Percentiles rank a stretch among this genome's conserved stretches.
Conservation (phyloP, 2,113 vertebrate genomes). For the Equus przewalskii region DNA sequence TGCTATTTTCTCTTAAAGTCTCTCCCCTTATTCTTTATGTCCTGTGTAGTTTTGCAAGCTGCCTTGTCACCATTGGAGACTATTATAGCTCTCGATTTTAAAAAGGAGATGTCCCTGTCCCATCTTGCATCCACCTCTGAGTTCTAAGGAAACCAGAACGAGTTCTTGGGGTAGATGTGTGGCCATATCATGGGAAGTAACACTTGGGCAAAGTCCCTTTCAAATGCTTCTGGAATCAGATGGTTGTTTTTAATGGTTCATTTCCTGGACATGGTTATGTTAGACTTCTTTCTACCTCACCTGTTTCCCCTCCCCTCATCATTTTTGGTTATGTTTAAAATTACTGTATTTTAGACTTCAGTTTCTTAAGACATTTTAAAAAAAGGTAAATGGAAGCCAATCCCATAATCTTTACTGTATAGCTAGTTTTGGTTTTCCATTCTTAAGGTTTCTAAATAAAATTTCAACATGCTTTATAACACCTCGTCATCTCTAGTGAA, state of each 20-base stretch:
- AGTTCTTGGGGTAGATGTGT: neutral
- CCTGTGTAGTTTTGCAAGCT: neutral
- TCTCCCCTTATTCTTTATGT: neutral
- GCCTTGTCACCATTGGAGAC: neutral
- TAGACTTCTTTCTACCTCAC: neutral
- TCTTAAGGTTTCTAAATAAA: constrained; percentile 64
- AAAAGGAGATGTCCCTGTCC: neutral
- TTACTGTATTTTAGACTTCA: neutral
- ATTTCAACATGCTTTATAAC: constrained; percentile 57
- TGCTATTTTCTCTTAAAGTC: neutral
- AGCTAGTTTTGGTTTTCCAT: neutral
- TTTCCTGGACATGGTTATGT: neutral
- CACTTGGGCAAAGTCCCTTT: neutral
- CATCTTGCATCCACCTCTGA: neutral
- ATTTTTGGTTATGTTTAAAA: constrained; percentile 16
- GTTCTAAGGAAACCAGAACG: neutral
- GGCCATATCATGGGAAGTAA: neutral
- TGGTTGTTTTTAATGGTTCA: neutral
- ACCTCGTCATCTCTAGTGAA: constrained; percentile 50
- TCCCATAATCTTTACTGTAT: neutral
- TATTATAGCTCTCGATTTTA: neutral
- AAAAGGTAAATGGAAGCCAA: neutral
- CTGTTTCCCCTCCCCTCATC: neutral
- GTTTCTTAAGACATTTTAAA: constrained; percentile 6
- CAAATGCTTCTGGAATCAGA: neutral